Evolutionary conservation across 1,140 invertebrate genomes (phyloP).

Genomic region (Acromyrmex echinatior): DNA sequence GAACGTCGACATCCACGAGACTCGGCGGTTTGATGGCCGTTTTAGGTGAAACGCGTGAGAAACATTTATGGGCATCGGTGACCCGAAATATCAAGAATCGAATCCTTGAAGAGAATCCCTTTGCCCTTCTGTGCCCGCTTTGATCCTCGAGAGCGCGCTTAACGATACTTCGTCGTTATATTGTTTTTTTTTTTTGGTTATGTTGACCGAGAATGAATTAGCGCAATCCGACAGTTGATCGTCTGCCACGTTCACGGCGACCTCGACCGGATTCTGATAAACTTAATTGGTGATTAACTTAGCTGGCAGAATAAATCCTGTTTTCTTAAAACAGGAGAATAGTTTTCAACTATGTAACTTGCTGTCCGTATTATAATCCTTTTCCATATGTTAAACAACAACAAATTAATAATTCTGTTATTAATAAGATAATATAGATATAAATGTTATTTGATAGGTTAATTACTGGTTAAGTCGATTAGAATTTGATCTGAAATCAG

Average conservation of each 20-base stretch:
- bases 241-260: neutral
- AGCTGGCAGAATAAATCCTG: neutral
- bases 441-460: neutral
- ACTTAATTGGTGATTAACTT: neutral
- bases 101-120: too few species aligned
- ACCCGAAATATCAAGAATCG: neutral
- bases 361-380: neutral
- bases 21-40: neutral
- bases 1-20: neutral
- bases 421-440: neutral
- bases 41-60: neutral
- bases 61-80: neutral
- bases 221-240: constrained; percentile 29
- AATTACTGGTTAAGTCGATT: neutral
- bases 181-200: constrained; percentile 67
- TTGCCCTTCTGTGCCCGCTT: neutral
- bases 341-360: neutral
- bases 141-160: too few species aligned
- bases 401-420: neutral
- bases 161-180: constrained; percentile 51
- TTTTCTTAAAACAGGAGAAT: neutral
- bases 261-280: neutral
- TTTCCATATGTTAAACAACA: neutral
- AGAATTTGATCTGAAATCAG: neutral
- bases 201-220: constrained; percentile 61